phyloP scores from a whole-genome alignment of 2,113 vertebrate species.

The Chaenogobius annularis region DNA sequence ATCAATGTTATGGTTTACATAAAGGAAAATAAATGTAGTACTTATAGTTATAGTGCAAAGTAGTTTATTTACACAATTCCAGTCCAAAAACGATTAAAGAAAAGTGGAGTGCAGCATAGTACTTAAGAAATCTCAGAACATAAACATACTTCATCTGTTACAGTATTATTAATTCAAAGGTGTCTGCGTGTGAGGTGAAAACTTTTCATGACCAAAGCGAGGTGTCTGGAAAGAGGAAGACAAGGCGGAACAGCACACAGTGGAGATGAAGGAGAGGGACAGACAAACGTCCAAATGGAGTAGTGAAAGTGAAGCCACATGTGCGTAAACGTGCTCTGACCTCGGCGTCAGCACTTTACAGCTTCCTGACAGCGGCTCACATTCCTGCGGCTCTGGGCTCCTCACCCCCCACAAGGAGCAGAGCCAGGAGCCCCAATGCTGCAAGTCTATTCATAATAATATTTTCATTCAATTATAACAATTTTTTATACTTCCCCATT shows the following conservation, averaged over 20 bases:
- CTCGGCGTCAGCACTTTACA: slow-evolving; percentile 75
- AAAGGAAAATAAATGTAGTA: no score
- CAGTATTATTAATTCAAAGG: neutral
- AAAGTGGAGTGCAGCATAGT: neutral
- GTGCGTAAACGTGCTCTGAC: slow-evolving; percentile 73
- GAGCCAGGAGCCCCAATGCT: slow-evolving; percentile 39
- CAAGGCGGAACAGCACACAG: slow-evolving; percentile 14
- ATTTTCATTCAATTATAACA: slow-evolving; percentile 59
- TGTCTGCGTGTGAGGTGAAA: slow-evolving; percentile 1
- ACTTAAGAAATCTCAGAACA: neutral
- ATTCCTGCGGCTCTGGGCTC: slow-evolving; percentile 69
- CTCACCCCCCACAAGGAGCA: slow-evolving; percentile 48
- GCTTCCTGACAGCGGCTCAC: slow-evolving; percentile 69
- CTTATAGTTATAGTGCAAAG: no score
- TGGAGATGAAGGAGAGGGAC: slow-evolving; percentile 46
- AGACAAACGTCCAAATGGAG: slow-evolving; percentile 38
- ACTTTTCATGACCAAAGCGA: slow-evolving; percentile 8
- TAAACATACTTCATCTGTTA: neutral
- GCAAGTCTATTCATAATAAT: slow-evolving; percentile 71
- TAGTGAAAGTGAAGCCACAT: slow-evolving; percentile 75
- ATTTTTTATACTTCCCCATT: slow-evolving; percentile 50
- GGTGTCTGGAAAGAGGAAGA: slow-evolving; percentile 17
- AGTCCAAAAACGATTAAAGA: no score
- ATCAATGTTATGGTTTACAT: no score
- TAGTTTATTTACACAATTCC: neutral